Percentiles rank a stretch among this genome's conserved stretches.
Conservation (phyloP, 2,888 invertebrate species). For the Cyrtodaria siliqua region DNA sequence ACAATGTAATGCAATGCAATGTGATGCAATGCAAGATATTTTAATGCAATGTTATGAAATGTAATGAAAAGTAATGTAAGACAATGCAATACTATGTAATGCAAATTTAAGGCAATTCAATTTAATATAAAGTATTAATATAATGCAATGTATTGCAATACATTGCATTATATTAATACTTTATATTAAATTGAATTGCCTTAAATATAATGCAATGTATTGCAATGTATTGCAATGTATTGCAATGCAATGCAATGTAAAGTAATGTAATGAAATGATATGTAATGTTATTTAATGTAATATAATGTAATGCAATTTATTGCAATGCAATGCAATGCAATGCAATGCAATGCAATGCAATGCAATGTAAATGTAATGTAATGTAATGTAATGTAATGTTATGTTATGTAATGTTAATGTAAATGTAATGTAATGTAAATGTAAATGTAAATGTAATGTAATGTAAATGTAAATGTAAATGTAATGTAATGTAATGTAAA, state of each 20-base stretch:
- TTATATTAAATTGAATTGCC: too few relatives aligned
- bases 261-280: neutral
- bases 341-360: neutral
- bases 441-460: too few relatives aligned
- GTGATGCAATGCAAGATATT: neutral
- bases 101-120: neutral
- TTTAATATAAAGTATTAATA: neutral
- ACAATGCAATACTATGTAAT: neutral
- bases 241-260: neutral
- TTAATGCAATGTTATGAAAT: neutral
- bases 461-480: neutral
- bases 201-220: neutral
- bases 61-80: too few relatives aligned
- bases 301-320: slow-evolving; percentile 5
- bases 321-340: neutral
- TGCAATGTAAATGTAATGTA: neutral
- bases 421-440: slow-evolving; percentile 3
- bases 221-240: neutral
- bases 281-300: slow-evolving; percentile 1
- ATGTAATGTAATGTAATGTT: too few relatives aligned
- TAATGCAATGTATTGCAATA: slow-evolving; percentile 8
- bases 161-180: neutral
- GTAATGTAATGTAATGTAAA: neutral
- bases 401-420: neutral
- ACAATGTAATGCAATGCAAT: neutral